Conservation (phyloP, 2,888 invertebrate genomes). For the Pristionchus entomophagus region DNA sequence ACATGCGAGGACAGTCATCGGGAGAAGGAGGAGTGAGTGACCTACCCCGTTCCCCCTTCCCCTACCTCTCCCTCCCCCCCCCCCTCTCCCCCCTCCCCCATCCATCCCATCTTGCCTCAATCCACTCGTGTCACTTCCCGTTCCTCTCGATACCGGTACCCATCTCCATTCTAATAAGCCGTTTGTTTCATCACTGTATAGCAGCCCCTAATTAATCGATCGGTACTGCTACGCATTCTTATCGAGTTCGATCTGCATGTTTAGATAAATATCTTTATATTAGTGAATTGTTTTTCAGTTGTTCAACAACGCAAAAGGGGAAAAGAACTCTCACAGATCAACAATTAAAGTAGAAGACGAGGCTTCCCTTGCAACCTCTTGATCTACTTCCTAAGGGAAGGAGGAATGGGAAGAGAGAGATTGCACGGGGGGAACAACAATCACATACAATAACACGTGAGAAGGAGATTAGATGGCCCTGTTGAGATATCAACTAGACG, state of each 20-base stretch:
- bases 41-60: not conserved
- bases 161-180: not conserved
- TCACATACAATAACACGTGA: slow-evolving; percentile 32
- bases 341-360: slow-evolving; percentile 9
- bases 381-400: too few species aligned
- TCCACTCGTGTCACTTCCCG: not conserved
- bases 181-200: slow-evolving; percentile 8
- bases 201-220: slow-evolving; percentile 17
- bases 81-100: not conserved
- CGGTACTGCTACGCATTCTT: not conserved
- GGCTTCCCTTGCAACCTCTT: slow-evolving; percentile 25
- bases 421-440: slow-evolving; percentile 24
- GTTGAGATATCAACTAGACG: not conserved
- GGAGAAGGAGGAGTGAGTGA: slow-evolving; percentile 16
- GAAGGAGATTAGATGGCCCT: not conserved
- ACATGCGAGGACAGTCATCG: slow-evolving; percentile 29
- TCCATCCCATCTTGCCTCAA: not conserved
- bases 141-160: not conserved
- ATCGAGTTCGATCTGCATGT: slow-evolving; percentile 1
- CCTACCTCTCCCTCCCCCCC: not conserved
- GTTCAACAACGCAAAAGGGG: slow-evolving; percentile 23
- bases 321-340: slow-evolving; percentile 25
- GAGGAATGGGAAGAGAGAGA: not conserved
- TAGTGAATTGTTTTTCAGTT: not conserved
- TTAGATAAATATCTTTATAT: slow-evolving; percentile 29